Evolutionary conservation across 1,140 invertebrate species (phyloP), one percentile per base, ranked within the genome.

Genomic region (Trichogramma pretiosum): DNA sequence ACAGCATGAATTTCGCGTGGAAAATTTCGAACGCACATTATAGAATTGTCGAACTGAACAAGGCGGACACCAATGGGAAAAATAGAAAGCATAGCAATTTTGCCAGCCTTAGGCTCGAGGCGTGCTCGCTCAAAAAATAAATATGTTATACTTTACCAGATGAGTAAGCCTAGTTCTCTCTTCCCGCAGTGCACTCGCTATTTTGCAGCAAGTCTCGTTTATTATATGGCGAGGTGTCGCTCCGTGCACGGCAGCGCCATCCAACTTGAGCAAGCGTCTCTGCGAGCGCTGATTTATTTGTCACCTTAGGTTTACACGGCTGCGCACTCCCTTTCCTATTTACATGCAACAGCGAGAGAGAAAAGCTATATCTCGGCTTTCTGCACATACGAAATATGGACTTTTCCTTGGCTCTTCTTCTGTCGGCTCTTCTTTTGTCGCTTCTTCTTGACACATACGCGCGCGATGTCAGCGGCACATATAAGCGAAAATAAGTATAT

Each of bases 321-420:
- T 47, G 46, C 38, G 40, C 39, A 35, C 40, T 40, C 48, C 43
- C 48, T 51, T 51, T 52, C 42, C 51, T 46, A 53, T 55, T 55
- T 53, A 57, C 49, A 57, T 46, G 41, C 11, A 19, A 40, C 14
- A 23, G 34, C 2, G 26, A 18, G 16, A 36, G 16, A 4, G 9
- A 22, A 36, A 10, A 26, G 28, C 18, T 13, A 17, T 40, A 23
- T 21, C 26, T 26, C 46, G 33, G 36, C 30, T n/a, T n/a, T n/a
- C n/a, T n/a, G n/a, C n/a, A n/a, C n/a, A n/a, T n/a, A 44, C 46
- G 40, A 56, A 52, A 52, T 52, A 58, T 56, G 39, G 55, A 54
- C 53, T 56, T 52, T 59, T 50, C 48, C 43, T 32, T 52, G 50
- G 35, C 55, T 54, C 47, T 46, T 48, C 40, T 34, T 54, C 46